phyloP scores from a whole-genome alignment of 2,888 invertebrate genomes.

The Thecophora atra region DNA sequence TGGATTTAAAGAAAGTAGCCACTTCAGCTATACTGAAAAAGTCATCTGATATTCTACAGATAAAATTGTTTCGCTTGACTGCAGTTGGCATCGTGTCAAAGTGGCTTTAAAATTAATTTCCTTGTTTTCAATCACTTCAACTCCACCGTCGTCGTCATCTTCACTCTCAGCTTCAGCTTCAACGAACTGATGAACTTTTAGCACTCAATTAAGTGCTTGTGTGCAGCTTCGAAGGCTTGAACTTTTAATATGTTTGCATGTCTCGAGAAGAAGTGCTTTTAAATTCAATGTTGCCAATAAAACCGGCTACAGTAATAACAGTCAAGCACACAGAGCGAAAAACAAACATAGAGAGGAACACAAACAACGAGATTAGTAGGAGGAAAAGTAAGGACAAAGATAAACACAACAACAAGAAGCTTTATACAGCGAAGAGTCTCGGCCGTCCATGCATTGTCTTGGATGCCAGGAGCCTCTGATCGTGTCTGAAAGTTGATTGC shows the following conservation, averaged over 20 bases:
- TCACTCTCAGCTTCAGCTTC: not conserved
- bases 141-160: not conserved
- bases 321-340: not conserved
- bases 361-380: not conserved
- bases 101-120: slow-evolving; percentile 1
- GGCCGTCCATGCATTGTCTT: not conserved
- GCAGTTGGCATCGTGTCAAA: not conserved
- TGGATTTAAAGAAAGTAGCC: no score
- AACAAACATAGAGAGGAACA: not conserved
- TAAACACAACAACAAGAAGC: not conserved
- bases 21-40: no score
- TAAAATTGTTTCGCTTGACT: not conserved
- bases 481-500: not conserved
- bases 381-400: not conserved
- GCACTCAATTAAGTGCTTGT: slow-evolving; percentile 2
- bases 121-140: slow-evolving; percentile 6
- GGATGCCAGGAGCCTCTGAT: not conserved
- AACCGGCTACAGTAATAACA: not conserved
- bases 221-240: not conserved
- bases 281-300: not conserved
- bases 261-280: not conserved
- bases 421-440: not conserved
- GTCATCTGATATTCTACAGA: no score
- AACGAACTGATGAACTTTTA: slow-evolving; percentile 6
- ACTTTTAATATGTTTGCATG: slow-evolving; percentile 2